phyloP scores from a whole-genome alignment of 2,888 invertebrate genomes.

The Meghimatium bilineatum region DNA sequence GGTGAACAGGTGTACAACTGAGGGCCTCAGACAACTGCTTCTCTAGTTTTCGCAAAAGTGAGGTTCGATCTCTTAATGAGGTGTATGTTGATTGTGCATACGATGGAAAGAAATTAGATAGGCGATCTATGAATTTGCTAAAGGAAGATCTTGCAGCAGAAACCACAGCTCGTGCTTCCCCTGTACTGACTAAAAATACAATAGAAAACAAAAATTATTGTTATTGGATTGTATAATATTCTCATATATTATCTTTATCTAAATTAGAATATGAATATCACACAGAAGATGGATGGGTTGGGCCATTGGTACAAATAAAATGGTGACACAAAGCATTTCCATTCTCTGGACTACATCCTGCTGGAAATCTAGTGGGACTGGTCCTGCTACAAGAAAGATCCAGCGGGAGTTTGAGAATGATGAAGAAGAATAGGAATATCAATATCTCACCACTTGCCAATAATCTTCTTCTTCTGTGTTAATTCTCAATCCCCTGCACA shows the following conservation, averaged over 20 bases:
- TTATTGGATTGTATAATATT: background rate
- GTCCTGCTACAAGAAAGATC: too few relatives aligned
- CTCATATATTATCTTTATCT: background rate
- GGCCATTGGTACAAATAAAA: too few relatives aligned
- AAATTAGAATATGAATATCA: background rate
- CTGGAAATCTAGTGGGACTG: too few relatives aligned
- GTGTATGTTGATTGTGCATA: conserved; percentile 58
- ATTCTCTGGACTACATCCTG: too few relatives aligned
- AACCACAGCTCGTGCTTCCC: conserved; percentile 64
- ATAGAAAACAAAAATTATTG: background rate
- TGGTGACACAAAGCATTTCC: too few relatives aligned
- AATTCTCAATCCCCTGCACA: too few relatives aligned
- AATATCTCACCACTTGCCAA: too few relatives aligned
- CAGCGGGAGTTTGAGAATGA: too few relatives aligned
- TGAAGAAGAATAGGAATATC: too few relatives aligned
- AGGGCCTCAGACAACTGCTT: conserved; percentile 62
- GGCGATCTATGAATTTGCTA: conserved; percentile 66
- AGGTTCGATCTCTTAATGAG: conserved; percentile 63
- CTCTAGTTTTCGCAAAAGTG: conserved; percentile 63
- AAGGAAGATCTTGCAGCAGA: conserved; percentile 69
- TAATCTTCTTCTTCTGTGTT: too few relatives aligned
- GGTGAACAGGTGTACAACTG: conserved; percentile 54
- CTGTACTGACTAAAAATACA: conserved; percentile 57
- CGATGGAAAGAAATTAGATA: conserved; percentile 64
- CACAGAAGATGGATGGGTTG: too few relatives aligned